Evolutionary conservation across 2,797 vertebrate genomes (phyloP).

Genomic region (Gadopsis marmoratus): DNA sequence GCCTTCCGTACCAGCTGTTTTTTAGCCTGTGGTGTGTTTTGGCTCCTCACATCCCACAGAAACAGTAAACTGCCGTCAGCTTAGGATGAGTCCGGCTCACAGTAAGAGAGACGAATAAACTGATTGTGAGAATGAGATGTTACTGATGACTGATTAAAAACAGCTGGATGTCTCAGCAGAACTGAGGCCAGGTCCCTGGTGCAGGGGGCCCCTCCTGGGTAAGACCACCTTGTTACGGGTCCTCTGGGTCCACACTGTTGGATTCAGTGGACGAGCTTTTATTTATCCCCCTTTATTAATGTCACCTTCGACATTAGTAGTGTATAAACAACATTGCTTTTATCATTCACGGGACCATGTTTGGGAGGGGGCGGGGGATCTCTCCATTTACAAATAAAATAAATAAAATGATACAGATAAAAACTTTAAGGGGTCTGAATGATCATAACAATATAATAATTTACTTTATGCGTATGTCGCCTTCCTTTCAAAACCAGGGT

Average conservation of each 20-base stretch:
- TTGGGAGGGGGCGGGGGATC: too few relatives aligned
- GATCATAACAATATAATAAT: background rate
- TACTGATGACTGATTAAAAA: background rate
- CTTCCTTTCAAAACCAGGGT: background rate
- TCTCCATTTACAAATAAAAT: too few relatives aligned
- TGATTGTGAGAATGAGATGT: background rate
- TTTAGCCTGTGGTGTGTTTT: background rate
- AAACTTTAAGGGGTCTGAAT: background rate
- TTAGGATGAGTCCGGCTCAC: background rate
- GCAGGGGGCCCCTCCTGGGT: background rate
- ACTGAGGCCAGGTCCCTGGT: background rate
- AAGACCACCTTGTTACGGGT: background rate
- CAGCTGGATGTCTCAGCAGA: background rate
- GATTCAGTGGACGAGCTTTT: background rate
- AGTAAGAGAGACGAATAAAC: background rate
- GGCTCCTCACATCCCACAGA: constrained; percentile 10
- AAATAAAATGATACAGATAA: background rate
- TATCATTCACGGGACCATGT: background rate
- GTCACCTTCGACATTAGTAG: background rate
- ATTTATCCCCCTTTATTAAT: background rate
- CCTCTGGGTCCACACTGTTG: background rate
- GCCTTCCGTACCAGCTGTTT: constrained; percentile 30
- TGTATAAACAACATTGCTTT: background rate
- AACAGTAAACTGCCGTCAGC: background rate
- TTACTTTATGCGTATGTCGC: background rate